These are phyloP conservation scores for Ptilonorhynchus violaceus DNA, from an alignment of 2,113 vertebrate species.

Conservation along the genomic window DNA sequence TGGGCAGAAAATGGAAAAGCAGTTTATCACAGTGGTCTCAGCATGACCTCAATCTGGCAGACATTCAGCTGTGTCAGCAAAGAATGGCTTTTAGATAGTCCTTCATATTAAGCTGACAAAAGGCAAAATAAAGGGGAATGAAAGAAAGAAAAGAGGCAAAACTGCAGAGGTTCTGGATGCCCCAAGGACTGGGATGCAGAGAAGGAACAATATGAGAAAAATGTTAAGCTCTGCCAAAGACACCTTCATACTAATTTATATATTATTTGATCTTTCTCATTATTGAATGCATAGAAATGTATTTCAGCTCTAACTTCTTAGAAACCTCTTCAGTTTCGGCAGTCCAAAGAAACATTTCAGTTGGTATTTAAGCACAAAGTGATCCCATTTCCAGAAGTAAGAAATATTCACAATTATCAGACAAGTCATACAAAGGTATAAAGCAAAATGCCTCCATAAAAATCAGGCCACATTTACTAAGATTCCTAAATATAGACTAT, in stretches of 20 bases:
- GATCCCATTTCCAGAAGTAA: background rate
- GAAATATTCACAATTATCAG: background rate
- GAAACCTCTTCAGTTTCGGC: background rate
- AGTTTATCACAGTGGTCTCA: conserved; percentile 12
- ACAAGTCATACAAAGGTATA: background rate
- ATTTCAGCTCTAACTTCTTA: background rate
- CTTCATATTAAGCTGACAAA: background rate
- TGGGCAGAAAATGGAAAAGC: background rate
- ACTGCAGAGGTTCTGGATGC: background rate
- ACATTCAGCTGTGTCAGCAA: background rate
- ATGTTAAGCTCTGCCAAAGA: background rate
- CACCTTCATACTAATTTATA: background rate
- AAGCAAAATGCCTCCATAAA: background rate
- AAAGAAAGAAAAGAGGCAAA: background rate
- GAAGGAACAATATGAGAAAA: background rate
- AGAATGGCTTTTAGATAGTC: background rate
- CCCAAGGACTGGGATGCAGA: background rate
- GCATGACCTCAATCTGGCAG: background rate
- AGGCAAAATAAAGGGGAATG: background rate
- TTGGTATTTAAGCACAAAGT: background rate
- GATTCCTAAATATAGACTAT: background rate
- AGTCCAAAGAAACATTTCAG: background rate
- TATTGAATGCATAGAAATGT: background rate
- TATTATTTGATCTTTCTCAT: background rate
- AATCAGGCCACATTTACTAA: background rate